Evolutionary conservation across 2,888 invertebrate genomes (phyloP), one percentile per base, ranked within the genome.

Genomic region (Drosophila melanosoma): DNA sequence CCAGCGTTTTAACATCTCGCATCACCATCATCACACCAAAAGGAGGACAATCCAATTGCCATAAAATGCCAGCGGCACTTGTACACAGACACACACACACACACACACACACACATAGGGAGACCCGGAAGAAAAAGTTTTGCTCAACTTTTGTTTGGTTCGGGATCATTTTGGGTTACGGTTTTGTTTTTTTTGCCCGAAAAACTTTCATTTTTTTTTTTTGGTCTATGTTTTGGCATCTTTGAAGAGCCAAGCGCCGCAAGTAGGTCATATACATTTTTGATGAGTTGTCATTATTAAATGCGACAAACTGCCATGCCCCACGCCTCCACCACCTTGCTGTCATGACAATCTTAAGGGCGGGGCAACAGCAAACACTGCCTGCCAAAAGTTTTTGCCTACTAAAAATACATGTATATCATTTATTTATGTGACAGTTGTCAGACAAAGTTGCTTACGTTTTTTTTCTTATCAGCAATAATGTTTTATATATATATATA

Each of bases 191-290:
- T 53, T 68, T 23, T 17, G 26, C 29, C 20, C 23, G 40, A 42
- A 11, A 58, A 69, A 58, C 60, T 70, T 73, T 36, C 33, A 5
- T n/a, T 53, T 57, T 40, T 59, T 57, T 65, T 66, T 68, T 64
- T n/a, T n/a, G 67, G 54, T 11, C 42, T 8, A 35, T 57, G n/a
- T 68, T 78, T 72, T 74, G 70, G 72, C 74, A 78, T 78, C 73
- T 74, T 77, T 77, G 75, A 81, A 74, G 75, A 73, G 77, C 32
- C 64, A 29, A 60, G 64, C 33, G 71, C 74, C 68, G 74, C 87
- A 90, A 91, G 86, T 91, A 84, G 91, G 91, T 90, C 91, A 91
- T 90, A 89, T 91, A 89, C 78, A 91, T 90, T 89, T 90, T 91
- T 91, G 91, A 91, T 91, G 91, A 91, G 86, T 78, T 90, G 90